phyloP scores from a whole-genome alignment of 2,888 invertebrate species.

The Trichopria drosophilae region DNA sequence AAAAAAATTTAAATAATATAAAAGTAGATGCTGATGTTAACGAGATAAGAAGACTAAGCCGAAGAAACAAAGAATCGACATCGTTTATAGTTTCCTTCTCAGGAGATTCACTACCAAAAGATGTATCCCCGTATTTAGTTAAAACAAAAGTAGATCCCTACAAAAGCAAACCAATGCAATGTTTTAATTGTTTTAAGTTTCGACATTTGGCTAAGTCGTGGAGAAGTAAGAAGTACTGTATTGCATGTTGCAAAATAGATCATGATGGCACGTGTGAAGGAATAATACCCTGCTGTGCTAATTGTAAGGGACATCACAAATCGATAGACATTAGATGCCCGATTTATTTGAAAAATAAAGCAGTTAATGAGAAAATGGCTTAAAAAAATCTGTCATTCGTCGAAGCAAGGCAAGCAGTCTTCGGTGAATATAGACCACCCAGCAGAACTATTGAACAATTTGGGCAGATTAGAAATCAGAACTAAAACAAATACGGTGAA shows the following conservation, averaged over 20 bases:
- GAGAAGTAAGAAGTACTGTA: background rate
- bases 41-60: conserved; percentile 6
- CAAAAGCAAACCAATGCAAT: conserved; percentile 4
- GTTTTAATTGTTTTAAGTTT: conserved; percentile 3
- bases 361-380: conserved; percentile 2
- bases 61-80: background rate
- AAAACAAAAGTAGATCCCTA: conserved; percentile 15
- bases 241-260: background rate
- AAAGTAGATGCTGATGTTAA: background rate
- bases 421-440: background rate
- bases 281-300: no score
- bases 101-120: conserved; percentile 14
- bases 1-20: background rate
- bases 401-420: conserved; percentile 1
- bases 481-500: no score
- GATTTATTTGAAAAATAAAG: background rate
- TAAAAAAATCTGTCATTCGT: conserved; percentile 6
- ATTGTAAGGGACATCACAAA: conserved; percentile 1
- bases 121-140: conserved; percentile 7
- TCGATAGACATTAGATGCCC: background rate
- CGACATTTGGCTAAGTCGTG: background rate
- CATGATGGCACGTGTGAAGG: no score
- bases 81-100: conserved; percentile 10
- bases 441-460: no score
- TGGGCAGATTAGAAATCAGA: no score